Evolutionary conservation across 2,113 vertebrate genomes (phyloP), one percentile per base, ranked within the genome.

Genomic region (Emydura subglobosa): DNA sequence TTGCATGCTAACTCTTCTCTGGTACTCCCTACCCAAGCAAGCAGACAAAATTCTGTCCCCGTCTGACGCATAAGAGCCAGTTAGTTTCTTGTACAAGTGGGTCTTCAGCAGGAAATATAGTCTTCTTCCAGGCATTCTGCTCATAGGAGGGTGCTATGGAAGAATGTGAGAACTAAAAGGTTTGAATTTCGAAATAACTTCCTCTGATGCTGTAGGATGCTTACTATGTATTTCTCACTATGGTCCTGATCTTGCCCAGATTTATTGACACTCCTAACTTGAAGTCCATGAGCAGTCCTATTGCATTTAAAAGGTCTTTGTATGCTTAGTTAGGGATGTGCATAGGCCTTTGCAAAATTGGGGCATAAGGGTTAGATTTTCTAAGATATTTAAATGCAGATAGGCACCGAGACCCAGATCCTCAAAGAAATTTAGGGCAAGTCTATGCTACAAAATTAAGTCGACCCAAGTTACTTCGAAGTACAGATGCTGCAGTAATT

Each of bases 361-460:
- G 83, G 55, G 51, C 39, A 47, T 76, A 93, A 93, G 80, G 31
- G 11, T 68, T 39, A 74, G 78, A 82, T 94, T 91, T 94, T 82
- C 59, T 68, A 82, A 87, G 42, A 55, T 6, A 44, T 83, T 91
- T 0, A 0, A 31, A 54, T 44, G 54, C 10, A 2, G 65, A 10
- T 47, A 59, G 39, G 85, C 81, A 78, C 24, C 25, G 25, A 29
- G 24, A 25, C 12, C 10, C 10, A 76, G 12, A 78, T 25, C 42
- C 11, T 78, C 44, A 78, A 78, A 78, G 42, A 13, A 25, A 44
- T 44, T 10, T 29, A 59, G 57, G 24, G 57, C 25, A 59, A 59
- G 51, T 53, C 16, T 53, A 53, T 5, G 16, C 51, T 17, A 53
- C 16, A 53, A 53, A 17, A 53, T 53, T 17, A 53, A 51, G 50